phyloP scores from a whole-genome alignment of 2,797 vertebrate genomes.

The Sciurus vulgaris region DNA sequence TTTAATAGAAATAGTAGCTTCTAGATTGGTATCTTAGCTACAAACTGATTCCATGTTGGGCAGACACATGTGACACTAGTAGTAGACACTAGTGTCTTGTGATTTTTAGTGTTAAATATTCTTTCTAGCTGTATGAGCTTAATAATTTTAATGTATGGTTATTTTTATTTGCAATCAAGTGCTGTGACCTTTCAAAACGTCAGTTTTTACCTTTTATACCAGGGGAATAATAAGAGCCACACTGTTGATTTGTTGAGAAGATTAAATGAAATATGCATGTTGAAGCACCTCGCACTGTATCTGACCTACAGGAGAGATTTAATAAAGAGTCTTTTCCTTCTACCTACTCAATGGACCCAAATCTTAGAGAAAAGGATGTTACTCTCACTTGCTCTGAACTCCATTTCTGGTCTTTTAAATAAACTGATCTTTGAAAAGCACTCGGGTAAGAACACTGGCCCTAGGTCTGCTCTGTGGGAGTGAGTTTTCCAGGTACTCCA shows the following conservation, averaged over 20 bases:
- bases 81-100: neutral
- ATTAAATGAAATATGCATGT: neutral
- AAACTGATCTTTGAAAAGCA: neutral
- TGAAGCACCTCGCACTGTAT: neutral
- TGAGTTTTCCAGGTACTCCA: neutral
- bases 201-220: neutral
- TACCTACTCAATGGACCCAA: neutral
- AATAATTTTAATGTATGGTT: neutral
- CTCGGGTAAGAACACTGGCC: neutral
- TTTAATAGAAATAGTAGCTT: conserved; percentile 24
- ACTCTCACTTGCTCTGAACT: neutral
- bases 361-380: neutral
- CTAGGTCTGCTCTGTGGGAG: neutral
- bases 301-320: neutral
- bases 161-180: conserved; percentile 13
- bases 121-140: neutral
- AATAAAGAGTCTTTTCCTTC: neutral
- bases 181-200: neutral
- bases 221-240: neutral
- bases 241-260: neutral
- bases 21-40: neutral
- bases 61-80: neutral
- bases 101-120: neutral
- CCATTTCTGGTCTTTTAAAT: neutral
- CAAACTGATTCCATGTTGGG: neutral